Base-by-base conservation (phyloP, 2,113 vertebrate genomes). In the Seriola aureovittata region DNA sequence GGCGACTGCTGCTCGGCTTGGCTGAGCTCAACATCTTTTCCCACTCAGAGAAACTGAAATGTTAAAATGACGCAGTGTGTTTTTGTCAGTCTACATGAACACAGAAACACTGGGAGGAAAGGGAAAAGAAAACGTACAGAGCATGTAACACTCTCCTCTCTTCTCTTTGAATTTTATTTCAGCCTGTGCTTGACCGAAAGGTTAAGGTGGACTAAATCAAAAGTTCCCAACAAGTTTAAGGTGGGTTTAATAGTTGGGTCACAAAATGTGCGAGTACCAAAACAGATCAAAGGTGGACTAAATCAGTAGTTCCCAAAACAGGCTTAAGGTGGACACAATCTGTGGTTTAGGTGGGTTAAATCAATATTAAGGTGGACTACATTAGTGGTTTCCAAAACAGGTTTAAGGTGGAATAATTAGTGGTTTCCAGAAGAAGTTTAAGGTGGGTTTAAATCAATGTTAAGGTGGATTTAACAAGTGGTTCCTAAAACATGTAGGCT, bases 21-120 rank as follows among this genome's bases (percentile, higher is more conserved):
- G 64, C 38, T 64, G 72, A 74, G 85, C 74, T 91, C 78, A 68
- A 73, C 34, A 63, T 72, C 5, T 40, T 54, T 16, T 88, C 63
- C 55, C 58, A 14, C n/a, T 79, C 7, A 0, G 9, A 71, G 44
- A 67, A 70, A 64, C 32, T 14, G n/a, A 62, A 73, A 71, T 23
- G 68, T 44, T 78, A 64, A 70, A 80, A 32, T 71, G 29, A 66
- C n/a, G 32, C 66, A 55, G 1, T 32, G 65, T 59, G 48, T 73
- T 71, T 85, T 82, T 54, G 25, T 57, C 52, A n/a, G 14, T 54
- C 46, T 44, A 9, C 21, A 68, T 1, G 9, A 21, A 65, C 10
- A 50, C 19, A 48, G 19, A 85, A 67, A 40, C 42, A 10, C 4
- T 64, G 29, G 17, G 4, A 1, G 32, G 36, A 57, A 71, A 38